Evolutionary conservation across 2,888 invertebrate genomes (phyloP).

Genomic region (Drosophila falleni): DNA sequence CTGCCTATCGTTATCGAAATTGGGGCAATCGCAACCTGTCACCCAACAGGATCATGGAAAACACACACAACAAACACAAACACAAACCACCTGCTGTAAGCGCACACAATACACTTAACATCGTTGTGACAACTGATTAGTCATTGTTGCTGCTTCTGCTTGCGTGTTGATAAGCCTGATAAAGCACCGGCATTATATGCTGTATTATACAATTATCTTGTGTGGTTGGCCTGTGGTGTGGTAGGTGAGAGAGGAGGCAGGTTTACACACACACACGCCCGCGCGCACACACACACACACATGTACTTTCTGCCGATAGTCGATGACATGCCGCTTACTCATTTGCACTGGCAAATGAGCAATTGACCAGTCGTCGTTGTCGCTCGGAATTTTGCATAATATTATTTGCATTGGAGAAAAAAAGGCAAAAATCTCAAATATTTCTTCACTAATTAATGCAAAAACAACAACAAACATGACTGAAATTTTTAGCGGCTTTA

Average conservation of each 20-base stretch:
- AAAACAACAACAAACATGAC: conserved; percentile 73
- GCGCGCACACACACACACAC: conserved; percentile 11
- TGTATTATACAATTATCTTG: conserved; percentile 69
- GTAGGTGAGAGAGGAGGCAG: conserved; percentile 26
- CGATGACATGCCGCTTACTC: conserved; percentile 51
- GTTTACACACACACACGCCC: conserved; percentile 9
- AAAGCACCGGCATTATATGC: conserved; percentile 70
- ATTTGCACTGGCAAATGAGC: conserved; percentile 44
- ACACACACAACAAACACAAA: conserved; percentile 10
- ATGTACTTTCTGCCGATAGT: conserved; percentile 14
- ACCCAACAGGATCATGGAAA: conserved; percentile 39
- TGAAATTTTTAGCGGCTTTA: conserved; percentile 78
- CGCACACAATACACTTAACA: conserved; percentile 15
- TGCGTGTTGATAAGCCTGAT: conserved; percentile 76
- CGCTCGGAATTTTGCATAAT: conserved; percentile 69
- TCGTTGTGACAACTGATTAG: conserved; percentile 43
- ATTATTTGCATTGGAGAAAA: conserved; percentile 62
- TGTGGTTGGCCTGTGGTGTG: conserved; percentile 12
- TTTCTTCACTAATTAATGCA: conserved; percentile 77
- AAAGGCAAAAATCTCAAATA: conserved; percentile 74
- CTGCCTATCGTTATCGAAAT: conserved; percentile 47
- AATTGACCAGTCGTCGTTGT: conserved; percentile 33
- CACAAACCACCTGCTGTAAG: conserved; percentile 23
- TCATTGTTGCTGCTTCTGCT: conserved; percentile 58
- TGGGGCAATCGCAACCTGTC: conserved; percentile 33